These are phyloP conservation scores for Aulostomus chinensis DNA, from an alignment of 2,797 vertebrate species.

Conservation along the genomic window DNA sequence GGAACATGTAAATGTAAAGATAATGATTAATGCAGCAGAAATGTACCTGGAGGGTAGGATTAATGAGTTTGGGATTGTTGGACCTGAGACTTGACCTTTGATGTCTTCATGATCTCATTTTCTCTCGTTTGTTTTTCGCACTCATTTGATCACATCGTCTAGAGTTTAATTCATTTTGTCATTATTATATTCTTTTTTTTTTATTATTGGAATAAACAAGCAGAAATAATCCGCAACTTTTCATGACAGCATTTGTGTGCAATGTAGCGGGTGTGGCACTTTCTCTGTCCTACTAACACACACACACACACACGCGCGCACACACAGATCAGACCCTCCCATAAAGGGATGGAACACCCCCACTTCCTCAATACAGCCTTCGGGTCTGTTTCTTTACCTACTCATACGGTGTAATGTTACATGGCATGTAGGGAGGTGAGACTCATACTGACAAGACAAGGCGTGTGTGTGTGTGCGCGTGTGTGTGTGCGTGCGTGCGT, in stretches of 20 bases:
- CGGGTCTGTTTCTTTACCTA: slow-evolving; percentile 28
- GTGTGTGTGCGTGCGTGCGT: slow-evolving; percentile 6
- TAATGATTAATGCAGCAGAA: no score
- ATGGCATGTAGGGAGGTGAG: slow-evolving; percentile 13
- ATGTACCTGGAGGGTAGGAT: no score
- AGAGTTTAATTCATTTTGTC: no score
- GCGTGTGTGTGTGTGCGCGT: slow-evolving; percentile 12
- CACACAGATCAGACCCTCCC: slow-evolving; percentile 5
- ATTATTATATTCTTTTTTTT: no score
- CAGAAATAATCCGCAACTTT: not conserved
- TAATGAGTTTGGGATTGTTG: no score
- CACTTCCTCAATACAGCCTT: not conserved
- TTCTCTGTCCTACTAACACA: not conserved
- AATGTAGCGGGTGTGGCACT: slow-evolving; percentile 46
- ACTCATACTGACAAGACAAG: slow-evolving; percentile 32
- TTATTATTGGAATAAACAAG: no score
- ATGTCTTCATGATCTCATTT: no score
- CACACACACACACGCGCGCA: not conserved
- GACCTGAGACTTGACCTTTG: no score
- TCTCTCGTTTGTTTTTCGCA: no score
- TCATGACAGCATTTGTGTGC: not conserved
- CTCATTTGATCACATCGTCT: no score
- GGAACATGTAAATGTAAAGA: no score
- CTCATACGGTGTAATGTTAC: slow-evolving; percentile 42
- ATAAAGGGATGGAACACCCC: slow-evolving; percentile 9